These are phyloP conservation scores for Chrysolina haemoptera DNA, from an alignment of 2,888 invertebrate genomes.

Conservation along the genomic window DNA sequence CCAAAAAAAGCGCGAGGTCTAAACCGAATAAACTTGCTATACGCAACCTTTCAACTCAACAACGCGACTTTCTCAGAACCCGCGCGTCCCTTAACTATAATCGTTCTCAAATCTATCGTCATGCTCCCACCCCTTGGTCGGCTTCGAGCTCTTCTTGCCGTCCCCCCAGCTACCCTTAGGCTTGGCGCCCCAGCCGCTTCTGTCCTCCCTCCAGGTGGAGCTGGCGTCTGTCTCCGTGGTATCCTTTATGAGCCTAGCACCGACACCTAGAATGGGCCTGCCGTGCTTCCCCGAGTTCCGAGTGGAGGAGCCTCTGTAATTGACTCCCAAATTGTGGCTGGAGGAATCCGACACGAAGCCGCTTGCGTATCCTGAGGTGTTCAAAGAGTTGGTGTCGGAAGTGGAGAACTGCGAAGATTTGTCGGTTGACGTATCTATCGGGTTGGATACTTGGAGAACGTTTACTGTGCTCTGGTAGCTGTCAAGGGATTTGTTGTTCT, in stretches of 20 bases:
- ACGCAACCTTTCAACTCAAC: neutral
- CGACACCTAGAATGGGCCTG: slow-evolving; percentile 66
- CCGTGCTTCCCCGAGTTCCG: slow-evolving; percentile 51
- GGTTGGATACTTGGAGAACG: slow-evolving; percentile 63
- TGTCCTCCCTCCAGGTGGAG: slow-evolving; percentile 52
- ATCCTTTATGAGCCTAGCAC: slow-evolving; percentile 61
- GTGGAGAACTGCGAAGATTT: slow-evolving; percentile 34
- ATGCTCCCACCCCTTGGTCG: slow-evolving; percentile 65
- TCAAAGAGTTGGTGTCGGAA: slow-evolving; percentile 33
- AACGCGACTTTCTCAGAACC: neutral
- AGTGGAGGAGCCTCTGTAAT: slow-evolving; percentile 26
- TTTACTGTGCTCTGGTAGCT: slow-evolving; percentile 65
- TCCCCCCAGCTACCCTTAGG: slow-evolving; percentile 50
- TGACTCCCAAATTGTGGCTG: slow-evolving; percentile 41
- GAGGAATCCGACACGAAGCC: slow-evolving; percentile 47
- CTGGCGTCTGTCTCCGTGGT: slow-evolving; percentile 50
- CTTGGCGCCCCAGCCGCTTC: slow-evolving; percentile 44
- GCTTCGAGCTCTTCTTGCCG: slow-evolving; percentile 43
- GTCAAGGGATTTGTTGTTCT: slow-evolving; percentile 62
- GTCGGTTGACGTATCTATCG: slow-evolving; percentile 30
- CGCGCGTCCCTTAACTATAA: slow-evolving; percentile 59
- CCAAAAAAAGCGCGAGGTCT: no score
- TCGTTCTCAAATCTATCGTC: slow-evolving; percentile 68
- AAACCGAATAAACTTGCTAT: no score
- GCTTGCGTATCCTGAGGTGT: slow-evolving; percentile 34